phyloP scores from a whole-genome alignment of 1,140 invertebrate species.

The Magallana gigas region DNA sequence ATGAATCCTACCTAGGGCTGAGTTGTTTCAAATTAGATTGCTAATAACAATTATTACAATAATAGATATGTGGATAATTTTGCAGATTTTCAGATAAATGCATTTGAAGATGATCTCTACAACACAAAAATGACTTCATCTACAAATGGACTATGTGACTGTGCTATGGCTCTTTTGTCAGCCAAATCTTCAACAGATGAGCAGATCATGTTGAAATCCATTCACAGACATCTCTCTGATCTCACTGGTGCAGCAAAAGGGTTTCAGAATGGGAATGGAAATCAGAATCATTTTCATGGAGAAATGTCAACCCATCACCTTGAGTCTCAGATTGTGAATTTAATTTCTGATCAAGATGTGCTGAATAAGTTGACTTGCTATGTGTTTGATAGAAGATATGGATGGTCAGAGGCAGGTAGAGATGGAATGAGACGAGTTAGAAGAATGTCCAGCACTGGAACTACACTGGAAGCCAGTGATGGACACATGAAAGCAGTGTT shows the following conservation, averaged over 20 bases:
- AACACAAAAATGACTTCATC: background rate
- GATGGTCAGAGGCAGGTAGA: conserved; percentile 65
- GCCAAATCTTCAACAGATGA: conserved; percentile 15
- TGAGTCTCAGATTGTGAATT: background rate
- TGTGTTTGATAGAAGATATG: conserved; percentile 66
- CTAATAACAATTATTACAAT: too few species aligned
- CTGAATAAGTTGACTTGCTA: conserved; percentile 63
- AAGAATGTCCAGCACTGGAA: conserved; percentile 57
- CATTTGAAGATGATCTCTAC: conserved; percentile 1
- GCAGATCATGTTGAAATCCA: conserved; percentile 17
- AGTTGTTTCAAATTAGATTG: too few species aligned
- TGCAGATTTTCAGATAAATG: background rate
- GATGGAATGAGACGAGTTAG: conserved; percentile 50
- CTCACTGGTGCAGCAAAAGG: background rate
- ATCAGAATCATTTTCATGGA: conserved; percentile 23
- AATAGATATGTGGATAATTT: too few species aligned
- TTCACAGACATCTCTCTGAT: background rate
- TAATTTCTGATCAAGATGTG: conserved; percentile 33
- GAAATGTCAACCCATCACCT: background rate
- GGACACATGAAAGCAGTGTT: conserved; percentile 58
- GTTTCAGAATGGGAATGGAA: conserved; percentile 31
- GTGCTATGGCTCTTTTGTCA: background rate
- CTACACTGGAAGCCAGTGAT: conserved; percentile 53
- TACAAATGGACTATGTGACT: conserved; percentile 2
- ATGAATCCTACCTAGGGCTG: too few species aligned